phyloP scores from a whole-genome alignment of 2,113 vertebrate genomes.

The Platysteira castanea region DNA sequence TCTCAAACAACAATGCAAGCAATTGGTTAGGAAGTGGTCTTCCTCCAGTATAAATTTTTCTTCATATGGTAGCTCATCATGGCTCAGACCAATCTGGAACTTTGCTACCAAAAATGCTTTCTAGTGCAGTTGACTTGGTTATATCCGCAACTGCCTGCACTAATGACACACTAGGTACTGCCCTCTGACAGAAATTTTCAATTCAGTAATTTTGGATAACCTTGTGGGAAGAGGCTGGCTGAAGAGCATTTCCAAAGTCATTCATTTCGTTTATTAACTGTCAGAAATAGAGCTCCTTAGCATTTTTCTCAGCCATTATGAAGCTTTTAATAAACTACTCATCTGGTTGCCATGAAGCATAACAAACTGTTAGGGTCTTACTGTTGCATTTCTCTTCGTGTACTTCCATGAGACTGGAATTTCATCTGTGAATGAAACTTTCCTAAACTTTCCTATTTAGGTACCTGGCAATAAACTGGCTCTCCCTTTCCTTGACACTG shows the following conservation, averaged over 20 bases:
- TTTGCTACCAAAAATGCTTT: not conserved
- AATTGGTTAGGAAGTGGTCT: not conserved
- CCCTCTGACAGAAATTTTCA: not conserved
- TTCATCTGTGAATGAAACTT: not conserved
- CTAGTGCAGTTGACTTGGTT: not conserved
- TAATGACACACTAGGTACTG: not conserved
- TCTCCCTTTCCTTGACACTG: not conserved
- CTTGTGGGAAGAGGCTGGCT: not conserved
- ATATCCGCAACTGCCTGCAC: not conserved
- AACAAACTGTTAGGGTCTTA: not conserved
- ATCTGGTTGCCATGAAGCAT: not conserved
- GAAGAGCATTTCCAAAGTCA: not conserved
- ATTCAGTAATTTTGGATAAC: not conserved
- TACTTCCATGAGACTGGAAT: not conserved
- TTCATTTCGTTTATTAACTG: not conserved
- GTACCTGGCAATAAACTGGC: not conserved
- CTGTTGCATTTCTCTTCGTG: not conserved
- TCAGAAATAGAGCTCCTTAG: not conserved
- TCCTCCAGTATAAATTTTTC: not conserved
- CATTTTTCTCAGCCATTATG: not conserved
- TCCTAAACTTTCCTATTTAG: not conserved
- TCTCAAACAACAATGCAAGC: not conserved
- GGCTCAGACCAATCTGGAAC: not conserved
- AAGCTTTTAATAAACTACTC: not conserved
- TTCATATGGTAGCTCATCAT: not conserved